phyloP scores from a whole-genome alignment of 2,888 invertebrate species.

The Perdita meconis region DNA sequence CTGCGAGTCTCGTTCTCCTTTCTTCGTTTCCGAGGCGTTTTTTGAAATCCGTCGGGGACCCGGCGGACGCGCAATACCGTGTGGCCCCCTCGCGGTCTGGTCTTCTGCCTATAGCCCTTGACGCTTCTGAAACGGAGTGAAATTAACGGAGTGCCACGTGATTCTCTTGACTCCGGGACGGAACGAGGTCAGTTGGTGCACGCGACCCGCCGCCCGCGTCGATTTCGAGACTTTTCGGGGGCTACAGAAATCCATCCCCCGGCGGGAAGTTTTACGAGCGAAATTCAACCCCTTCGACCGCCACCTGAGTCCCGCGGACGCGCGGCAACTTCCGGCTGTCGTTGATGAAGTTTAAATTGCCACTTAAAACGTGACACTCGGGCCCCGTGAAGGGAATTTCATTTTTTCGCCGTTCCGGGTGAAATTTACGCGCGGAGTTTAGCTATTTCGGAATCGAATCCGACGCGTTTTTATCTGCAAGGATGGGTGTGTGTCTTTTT shows the following conservation, averaged over 20 bases:
- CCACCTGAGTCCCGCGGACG: slow-evolving; percentile 24
- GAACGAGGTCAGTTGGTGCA: slow-evolving; percentile 68
- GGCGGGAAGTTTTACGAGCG: slow-evolving; percentile 30
- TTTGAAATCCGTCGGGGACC: slow-evolving; percentile 33
- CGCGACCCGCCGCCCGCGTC: slow-evolving; percentile 65
- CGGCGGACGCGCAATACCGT: background rate
- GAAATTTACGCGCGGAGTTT: background rate
- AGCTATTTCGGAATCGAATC: background rate
- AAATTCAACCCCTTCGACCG: slow-evolving; percentile 4
- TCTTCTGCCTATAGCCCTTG: slow-evolving; percentile 15
- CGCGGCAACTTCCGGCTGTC: background rate
- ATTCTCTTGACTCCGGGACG: slow-evolving; percentile 37
- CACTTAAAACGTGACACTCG: slow-evolving; percentile 12
- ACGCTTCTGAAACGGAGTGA: slow-evolving; percentile 33
- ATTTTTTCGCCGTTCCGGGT: too few relatives aligned
- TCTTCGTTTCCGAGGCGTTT: slow-evolving; percentile 35
- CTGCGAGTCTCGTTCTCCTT: slow-evolving; percentile 26
- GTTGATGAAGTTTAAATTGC: slow-evolving; percentile 9
- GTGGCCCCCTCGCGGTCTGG: slow-evolving; percentile 25
- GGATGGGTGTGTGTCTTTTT: background rate
- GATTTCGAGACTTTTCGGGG: slow-evolving; percentile 62
- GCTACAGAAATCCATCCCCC: slow-evolving; percentile 12
- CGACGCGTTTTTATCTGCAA: background rate
- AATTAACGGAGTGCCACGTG: slow-evolving; percentile 69
- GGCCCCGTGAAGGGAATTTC: background rate